phyloP scores from a whole-genome alignment of 2,113 vertebrate species.

The Platysteira castanea region DNA sequence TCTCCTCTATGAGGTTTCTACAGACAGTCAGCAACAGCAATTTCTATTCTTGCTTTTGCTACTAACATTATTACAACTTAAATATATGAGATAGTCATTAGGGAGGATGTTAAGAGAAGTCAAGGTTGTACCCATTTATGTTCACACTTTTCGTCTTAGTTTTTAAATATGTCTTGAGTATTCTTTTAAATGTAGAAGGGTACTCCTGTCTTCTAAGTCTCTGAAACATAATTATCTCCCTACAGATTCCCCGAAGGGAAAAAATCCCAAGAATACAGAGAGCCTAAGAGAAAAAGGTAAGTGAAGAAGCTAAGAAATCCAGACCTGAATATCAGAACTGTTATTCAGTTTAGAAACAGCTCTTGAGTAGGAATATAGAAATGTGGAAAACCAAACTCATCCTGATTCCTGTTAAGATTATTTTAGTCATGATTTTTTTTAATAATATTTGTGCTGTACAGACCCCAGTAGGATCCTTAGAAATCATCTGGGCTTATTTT shows the following conservation, averaged over 20 bases:
- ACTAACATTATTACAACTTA: background rate
- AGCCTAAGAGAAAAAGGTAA: constrained; percentile 67
- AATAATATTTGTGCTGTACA: background rate
- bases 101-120: background rate
- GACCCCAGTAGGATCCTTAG: background rate
- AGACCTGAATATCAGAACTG: background rate
- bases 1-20: background rate
- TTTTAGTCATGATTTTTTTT: background rate
- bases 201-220: background rate
- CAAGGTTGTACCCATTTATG: background rate
- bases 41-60: background rate
- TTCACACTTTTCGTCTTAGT: background rate
- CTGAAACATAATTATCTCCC: background rate
- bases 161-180: background rate
- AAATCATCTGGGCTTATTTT: background rate
- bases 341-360: background rate
- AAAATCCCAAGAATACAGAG: constrained; percentile 49
- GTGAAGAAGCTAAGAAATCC: background rate
- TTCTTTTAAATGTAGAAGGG: background rate
- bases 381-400: background rate
- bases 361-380: background rate
- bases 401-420: background rate
- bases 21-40: background rate
- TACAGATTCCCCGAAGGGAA: constrained; percentile 69
- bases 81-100: background rate